A percentile compares a stretch with the other conserved stretches of the same genome.
Evolutionary conservation across 2,888 invertebrate genomes (phyloP).

Genomic region (Lochmaea capreae): DNA sequence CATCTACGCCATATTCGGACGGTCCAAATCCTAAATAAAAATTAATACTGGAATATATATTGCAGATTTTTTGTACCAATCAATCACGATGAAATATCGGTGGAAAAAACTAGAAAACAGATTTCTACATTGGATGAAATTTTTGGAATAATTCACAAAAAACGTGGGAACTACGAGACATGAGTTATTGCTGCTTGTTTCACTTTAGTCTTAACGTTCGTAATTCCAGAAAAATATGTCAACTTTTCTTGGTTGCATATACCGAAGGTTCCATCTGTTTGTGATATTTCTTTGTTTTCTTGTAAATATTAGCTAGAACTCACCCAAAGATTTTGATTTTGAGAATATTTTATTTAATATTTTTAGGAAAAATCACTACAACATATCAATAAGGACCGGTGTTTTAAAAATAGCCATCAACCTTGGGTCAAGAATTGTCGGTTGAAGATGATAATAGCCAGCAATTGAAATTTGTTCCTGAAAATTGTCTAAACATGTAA

Average conservation of each 20-base stretch:
- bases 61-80: constrained; percentile 12
- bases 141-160: constrained; percentile 6
- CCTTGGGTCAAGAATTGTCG: no score
- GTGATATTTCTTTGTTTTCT: no score
- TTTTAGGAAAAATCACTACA: no score
- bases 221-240: background rate
- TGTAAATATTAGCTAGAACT: no score
- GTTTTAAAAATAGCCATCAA: no score
- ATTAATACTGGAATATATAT: constrained; percentile 8
- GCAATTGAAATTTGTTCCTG: no score
- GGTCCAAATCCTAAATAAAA: background rate
- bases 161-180: background rate
- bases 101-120: constrained; percentile 9
- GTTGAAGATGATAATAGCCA: no score
- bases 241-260: background rate
- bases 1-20: background rate
- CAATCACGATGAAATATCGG: constrained; percentile 12
- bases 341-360: no score
- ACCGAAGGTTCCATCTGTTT: background rate
- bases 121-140: constrained; percentile 10
- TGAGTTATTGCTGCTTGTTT: constrained; percentile 8
- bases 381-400: no score
- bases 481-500: no score
- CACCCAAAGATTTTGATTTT: no score
- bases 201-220: background rate